phyloP scores from a whole-genome alignment of 1,140 invertebrate species.

The Coelopa frigida region DNA sequence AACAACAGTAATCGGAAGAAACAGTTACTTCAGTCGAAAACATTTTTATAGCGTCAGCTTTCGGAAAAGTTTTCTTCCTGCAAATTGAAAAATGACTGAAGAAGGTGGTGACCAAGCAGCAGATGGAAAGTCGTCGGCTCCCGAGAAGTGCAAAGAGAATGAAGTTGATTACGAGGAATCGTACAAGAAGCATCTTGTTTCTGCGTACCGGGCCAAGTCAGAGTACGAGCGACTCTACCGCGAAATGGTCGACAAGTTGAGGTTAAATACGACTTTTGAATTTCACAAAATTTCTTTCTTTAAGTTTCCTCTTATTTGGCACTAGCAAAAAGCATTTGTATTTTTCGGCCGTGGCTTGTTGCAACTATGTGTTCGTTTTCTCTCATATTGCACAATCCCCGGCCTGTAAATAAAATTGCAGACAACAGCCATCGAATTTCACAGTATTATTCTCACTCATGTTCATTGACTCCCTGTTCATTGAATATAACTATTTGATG shows the following conservation, averaged over 20 bases:
- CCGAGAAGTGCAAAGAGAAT: neutral
- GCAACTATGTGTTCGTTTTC: constrained; percentile 8
- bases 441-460: neutral
- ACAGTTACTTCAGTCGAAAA: too few species aligned
- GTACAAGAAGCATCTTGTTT: neutral
- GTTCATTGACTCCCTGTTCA: neutral
- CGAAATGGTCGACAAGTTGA: constrained; percentile 7
- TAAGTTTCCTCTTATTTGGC: neutral
- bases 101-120: too few species aligned
- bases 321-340: constrained; percentile 1
- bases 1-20: too few species aligned
- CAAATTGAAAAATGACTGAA: too few species aligned
- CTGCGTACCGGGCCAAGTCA: neutral
- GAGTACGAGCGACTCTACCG: constrained; percentile 6
- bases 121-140: too few species aligned
- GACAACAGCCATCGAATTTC: neutral
- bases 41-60: too few species aligned
- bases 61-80: too few species aligned
- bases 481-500: neutral
- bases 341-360: constrained; percentile 16
- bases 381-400: constrained; percentile 18
- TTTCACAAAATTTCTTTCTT: neutral
- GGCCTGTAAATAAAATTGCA: constrained; percentile 14
- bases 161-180: neutral
- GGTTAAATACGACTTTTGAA: constrained; percentile 10